phyloP scores from a whole-genome alignment of 1,140 invertebrate genomes.

The Heliconius congener region DNA sequence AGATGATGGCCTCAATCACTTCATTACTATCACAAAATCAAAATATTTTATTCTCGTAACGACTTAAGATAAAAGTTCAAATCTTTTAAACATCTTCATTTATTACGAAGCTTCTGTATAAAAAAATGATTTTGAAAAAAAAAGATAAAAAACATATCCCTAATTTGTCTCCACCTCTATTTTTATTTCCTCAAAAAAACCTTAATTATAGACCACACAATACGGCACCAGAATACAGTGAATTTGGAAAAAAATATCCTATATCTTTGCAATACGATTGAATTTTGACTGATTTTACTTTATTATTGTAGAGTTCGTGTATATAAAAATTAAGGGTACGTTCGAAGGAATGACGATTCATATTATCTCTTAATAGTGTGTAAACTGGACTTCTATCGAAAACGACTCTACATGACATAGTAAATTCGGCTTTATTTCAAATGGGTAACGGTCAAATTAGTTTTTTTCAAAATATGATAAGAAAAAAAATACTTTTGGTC shows the following conservation, averaged over 20 bases:
- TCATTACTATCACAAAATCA: neutral
- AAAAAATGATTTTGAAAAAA: neutral
- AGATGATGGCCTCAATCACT: neutral
- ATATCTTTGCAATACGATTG: neutral
- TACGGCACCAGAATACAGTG: slow-evolving; percentile 17
- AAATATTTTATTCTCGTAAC: neutral
- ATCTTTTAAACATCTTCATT: slow-evolving; percentile 2
- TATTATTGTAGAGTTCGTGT: slow-evolving; percentile 42
- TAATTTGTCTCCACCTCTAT: slow-evolving; percentile 36
- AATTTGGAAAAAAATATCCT: neutral
- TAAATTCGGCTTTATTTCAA: slow-evolving; percentile 8
- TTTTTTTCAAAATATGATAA: neutral
- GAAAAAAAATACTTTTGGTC: slow-evolving; percentile 11
- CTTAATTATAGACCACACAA: slow-evolving; percentile 54
- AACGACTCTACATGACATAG: slow-evolving; percentile 6
- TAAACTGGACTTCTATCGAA: slow-evolving; percentile 26
- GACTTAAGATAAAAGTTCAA: neutral
- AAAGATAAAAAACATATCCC: neutral
- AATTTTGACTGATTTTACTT: slow-evolving; percentile 12
- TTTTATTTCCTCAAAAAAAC: slow-evolving; percentile 41
- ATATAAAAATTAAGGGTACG: slow-evolving; percentile 52
- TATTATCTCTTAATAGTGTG: slow-evolving; percentile 43
- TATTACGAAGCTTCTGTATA: slow-evolving; percentile 15
- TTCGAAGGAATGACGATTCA: slow-evolving; percentile 55
- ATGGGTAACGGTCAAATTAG: neutral